Base-by-base conservation (phyloP, 64 coral and sea anemone genomes). In the Stichodactyla helianthus region DNA sequence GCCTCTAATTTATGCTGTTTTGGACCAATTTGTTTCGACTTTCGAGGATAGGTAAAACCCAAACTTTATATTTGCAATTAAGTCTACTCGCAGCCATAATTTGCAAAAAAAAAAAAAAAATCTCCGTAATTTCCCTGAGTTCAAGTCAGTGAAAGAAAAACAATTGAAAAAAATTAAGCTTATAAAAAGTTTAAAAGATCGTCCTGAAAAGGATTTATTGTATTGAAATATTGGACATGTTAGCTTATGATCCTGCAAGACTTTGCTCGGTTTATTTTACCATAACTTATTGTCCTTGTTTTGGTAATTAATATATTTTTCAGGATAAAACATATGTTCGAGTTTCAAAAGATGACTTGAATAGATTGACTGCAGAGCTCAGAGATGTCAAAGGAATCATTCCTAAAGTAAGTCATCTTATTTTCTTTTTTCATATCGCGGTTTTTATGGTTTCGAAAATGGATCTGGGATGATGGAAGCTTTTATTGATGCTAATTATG, bases 311-410 rank as follows among this genome's bases (percentile, higher is more conserved):
- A 6, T 7, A n/a, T 65, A 1, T 65, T 65, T 65, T 65, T 8
- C 8, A 65, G 62, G 19, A n/a, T 22, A 65, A 89, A 59, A 20
- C 79, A 11, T 91, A 84, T 86, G 63, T 94, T 26, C 90, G 84
- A 88, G 89, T 91, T 18, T 83, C 79, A 17, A 91, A 86, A 80
- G 71, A 85, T 79, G 93, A 94, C 63, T 85, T 94, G 25, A 89
- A 91, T 28, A 56, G 82, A 87, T 60, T 94, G 11, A 82, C 87
- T 10, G 85, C 93, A 67, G 93, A 94, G 35, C 82, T 94, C 6
- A 77, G 87, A 86, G 88, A 94, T 82, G 12, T 94, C 14, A 94
- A 94, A 35, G 93, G 88, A 63, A 88, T 94, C 74, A 19, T 94
- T 9, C 93, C 93, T 52, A 94, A 94, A 71, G 93, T 94, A 59